phyloP scores from a whole-genome alignment of 2,113 vertebrate species.

The Martes martes region DNA sequence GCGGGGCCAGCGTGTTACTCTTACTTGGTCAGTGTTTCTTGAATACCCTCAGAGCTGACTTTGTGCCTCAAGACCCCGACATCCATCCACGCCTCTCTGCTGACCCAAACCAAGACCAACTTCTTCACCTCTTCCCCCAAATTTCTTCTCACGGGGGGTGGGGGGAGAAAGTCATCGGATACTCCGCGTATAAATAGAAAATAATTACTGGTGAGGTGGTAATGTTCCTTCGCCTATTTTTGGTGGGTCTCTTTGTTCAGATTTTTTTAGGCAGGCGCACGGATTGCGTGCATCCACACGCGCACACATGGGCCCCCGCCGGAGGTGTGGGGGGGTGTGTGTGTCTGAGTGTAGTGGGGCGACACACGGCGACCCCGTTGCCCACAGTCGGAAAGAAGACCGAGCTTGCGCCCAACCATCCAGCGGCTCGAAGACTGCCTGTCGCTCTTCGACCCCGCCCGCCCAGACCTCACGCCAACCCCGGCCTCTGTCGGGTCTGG shows the following conservation, averaged over 20 bases:
- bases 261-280: slow-evolving; percentile 67
- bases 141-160: slow-evolving; percentile 14
- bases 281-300: slow-evolving; percentile 26
- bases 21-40: not conserved
- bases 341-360: not conserved
- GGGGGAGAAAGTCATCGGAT: slow-evolving; percentile 48
- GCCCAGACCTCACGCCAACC: not conserved
- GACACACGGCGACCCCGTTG: not conserved
- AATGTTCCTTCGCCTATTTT: slow-evolving; percentile 80
- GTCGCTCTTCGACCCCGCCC: not conserved
- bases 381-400: not conserved
- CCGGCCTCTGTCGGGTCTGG: not conserved
- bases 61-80: not conserved
- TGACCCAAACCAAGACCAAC: not conserved
- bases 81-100: not conserved
- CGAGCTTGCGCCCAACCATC: not conserved
- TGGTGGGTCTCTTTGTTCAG: slow-evolving; percentile 78
- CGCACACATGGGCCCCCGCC: not conserved
- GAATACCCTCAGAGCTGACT: not conserved
- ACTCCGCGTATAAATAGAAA: slow-evolving; percentile 81
- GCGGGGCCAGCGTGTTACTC: not conserved
- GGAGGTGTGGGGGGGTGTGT: not conserved
- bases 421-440: not conserved
- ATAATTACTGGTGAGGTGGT: slow-evolving; percentile 79
- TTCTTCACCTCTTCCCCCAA: slow-evolving; percentile 33